Conservation (phyloP, 2,113 vertebrate genomes). For the Sylvilagus bachmani region DNA sequence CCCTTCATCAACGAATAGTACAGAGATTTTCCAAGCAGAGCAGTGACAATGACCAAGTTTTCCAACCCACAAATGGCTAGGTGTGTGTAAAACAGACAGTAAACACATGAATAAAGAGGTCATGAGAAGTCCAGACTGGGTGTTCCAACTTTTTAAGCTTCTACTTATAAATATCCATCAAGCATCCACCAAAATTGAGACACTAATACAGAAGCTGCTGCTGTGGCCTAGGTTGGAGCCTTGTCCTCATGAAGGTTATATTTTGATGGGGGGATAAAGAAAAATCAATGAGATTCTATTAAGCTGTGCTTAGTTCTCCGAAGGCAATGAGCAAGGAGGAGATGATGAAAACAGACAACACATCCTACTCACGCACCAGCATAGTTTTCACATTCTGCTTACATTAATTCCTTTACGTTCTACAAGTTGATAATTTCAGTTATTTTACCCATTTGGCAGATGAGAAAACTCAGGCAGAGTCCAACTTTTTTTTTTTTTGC, state of each 20-base stretch:
- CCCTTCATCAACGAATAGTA: neutral
- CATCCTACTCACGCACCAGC: neutral
- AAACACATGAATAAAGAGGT: neutral
- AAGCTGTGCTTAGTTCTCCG: neutral
- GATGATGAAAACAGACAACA: neutral
- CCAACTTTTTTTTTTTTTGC: neutral
- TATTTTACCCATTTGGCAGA: neutral
- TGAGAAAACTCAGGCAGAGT: neutral
- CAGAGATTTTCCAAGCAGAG: neutral
- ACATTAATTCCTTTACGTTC: neutral
- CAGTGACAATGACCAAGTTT: neutral
- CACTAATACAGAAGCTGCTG: neutral
- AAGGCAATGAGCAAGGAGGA: neutral
- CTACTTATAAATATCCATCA: neutral
- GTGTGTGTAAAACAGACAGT: neutral
- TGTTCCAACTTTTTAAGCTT: neutral
- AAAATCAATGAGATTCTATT: neutral
- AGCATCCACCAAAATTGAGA: neutral
- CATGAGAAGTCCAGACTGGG: neutral
- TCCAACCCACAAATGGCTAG: neutral
- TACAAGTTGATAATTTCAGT: neutral
- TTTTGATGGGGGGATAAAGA: neutral
- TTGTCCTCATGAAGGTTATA: neutral
- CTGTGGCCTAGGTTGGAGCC: neutral
- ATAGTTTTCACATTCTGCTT: neutral